Conservation (phyloP, 2,888 invertebrate species). For the Microctonus aethiopoides region DNA sequence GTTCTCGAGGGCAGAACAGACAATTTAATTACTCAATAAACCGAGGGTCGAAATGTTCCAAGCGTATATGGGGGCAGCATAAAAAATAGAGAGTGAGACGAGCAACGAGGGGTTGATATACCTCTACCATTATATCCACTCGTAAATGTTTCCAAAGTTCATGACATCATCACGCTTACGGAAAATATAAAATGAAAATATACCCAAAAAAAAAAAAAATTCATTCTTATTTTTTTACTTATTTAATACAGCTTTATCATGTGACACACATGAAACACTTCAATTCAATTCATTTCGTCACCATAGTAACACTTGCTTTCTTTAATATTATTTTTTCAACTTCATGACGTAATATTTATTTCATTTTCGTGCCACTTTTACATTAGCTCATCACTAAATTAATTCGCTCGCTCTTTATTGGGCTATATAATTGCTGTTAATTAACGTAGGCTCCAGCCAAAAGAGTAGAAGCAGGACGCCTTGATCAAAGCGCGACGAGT, state of each 20-base stretch:
- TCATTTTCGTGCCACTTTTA: too few species aligned
- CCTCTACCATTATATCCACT: not conserved
- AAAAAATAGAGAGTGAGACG: not conserved
- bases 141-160: not conserved
- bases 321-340: too few species aligned
- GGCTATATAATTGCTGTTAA: not conserved
- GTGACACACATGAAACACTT: not conserved
- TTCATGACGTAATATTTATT: too few species aligned
- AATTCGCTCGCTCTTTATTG: too few species aligned
- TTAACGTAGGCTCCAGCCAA: not conserved
- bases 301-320: not conserved
- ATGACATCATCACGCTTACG: conserved; percentile 19
- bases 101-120: not conserved
- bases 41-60: conserved; percentile 29
- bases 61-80: not conserved
- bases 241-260: not conserved
- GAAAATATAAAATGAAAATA: not conserved
- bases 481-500: not conserved
- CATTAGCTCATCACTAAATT: too few species aligned
- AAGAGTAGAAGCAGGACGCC: not conserved
- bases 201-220: not conserved
- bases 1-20: conserved; percentile 29
- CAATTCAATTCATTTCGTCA: not conserved
- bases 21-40: conserved; percentile 54
- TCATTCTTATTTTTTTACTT: not conserved